Conservation (phyloP, 1,140 invertebrate species). For the Drosophila yakuba region DNA sequence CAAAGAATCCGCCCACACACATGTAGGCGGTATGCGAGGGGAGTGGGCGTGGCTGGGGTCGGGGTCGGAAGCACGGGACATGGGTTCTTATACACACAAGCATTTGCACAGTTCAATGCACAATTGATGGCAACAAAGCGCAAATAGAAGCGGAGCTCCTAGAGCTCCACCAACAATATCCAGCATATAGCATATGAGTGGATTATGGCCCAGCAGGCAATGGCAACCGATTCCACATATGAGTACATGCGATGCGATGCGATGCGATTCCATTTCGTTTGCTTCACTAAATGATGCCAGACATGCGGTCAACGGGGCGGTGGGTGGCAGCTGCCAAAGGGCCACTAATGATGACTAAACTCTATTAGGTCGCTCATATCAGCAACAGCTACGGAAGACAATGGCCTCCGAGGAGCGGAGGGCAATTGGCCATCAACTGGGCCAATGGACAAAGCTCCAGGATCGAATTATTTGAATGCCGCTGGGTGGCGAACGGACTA, state of each 20-base stretch:
- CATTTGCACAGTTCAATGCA: slow-evolving; percentile 76
- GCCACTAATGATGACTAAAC: slow-evolving; percentile 48
- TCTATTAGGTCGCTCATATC: slow-evolving; percentile 39
- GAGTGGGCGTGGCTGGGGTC: neutral
- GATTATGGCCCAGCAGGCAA: slow-evolving; percentile 49
- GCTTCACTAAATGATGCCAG: slow-evolving; percentile 43
- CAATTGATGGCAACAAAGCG: slow-evolving; percentile 62
- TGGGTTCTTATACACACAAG: slow-evolving; percentile 36
- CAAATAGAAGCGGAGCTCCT: slow-evolving; percentile 31
- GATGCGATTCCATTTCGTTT: slow-evolving; percentile 46
- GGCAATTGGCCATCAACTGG: slow-evolving; percentile 22
- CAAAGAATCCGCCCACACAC: slow-evolving; percentile 21
- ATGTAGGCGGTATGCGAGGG: neutral
- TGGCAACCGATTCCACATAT: slow-evolving; percentile 20
- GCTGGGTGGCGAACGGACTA: slow-evolving; percentile 22
- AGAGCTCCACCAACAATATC: slow-evolving; percentile 28
- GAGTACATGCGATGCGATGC: slow-evolving; percentile 5
- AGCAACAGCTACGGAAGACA: slow-evolving; percentile 34
- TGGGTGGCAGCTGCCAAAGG: slow-evolving; percentile 30
- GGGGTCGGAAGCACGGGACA: neutral
- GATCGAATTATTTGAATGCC: slow-evolving; percentile 45
- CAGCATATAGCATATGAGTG: slow-evolving; percentile 52
- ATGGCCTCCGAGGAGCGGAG: slow-evolving; percentile 5
- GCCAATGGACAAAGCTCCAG: slow-evolving; percentile 1
- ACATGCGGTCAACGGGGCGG: slow-evolving; percentile 17